Percentiles rank a stretch among this genome's conserved stretches.
Conservation (phyloP, 2,888 invertebrate species). For the Eristalinus sepulchralis region DNA sequence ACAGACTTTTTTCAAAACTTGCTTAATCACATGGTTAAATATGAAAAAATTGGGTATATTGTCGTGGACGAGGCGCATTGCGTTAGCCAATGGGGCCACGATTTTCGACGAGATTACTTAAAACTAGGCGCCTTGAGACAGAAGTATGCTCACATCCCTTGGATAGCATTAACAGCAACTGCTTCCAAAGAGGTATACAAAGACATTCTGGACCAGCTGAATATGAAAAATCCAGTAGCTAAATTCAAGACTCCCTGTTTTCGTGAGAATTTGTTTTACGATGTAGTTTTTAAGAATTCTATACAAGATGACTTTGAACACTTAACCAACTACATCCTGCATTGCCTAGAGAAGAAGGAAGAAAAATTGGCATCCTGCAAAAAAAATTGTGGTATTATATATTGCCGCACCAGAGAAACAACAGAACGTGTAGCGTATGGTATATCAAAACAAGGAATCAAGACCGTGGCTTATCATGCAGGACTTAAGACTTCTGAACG, state of each 20-base stretch:
- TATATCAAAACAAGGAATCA: conserved; percentile 88
- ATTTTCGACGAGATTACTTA: conserved; percentile 97
- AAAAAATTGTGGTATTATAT: conserved; percentile 92
- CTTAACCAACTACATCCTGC: conserved; percentile 87
- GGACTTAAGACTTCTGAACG: conserved; percentile 89
- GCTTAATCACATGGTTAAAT: conserved; percentile 86
- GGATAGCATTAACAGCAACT: conserved; percentile 97
- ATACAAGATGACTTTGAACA: conserved; percentile 91
- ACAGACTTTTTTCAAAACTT: conserved; percentile 88
- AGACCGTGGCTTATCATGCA: conserved; percentile 93
- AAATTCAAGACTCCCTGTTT: conserved; percentile 94
- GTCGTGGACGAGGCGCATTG: conserved; percentile 99
- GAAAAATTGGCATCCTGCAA: conserved; percentile 72
- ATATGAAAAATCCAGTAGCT: conserved; percentile 85
- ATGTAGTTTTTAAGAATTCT: conserved; percentile 93
- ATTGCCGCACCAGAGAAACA: conserved; percentile 95
- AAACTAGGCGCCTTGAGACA: conserved; percentile 88
- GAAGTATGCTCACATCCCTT: conserved; percentile 86
- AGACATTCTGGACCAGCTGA: conserved; percentile 90
- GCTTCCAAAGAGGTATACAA: conserved; percentile 90
- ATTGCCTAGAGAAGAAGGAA: conserved; percentile 83
- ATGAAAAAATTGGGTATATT: conserved; percentile 91
- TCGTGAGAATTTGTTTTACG: conserved; percentile 96
- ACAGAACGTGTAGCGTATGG: conserved; percentile 92
- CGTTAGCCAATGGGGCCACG: conserved; percentile 99